Evolutionary conservation across 2,113 vertebrate genomes (phyloP).

Genomic region (Amphiprion percula): DNA sequence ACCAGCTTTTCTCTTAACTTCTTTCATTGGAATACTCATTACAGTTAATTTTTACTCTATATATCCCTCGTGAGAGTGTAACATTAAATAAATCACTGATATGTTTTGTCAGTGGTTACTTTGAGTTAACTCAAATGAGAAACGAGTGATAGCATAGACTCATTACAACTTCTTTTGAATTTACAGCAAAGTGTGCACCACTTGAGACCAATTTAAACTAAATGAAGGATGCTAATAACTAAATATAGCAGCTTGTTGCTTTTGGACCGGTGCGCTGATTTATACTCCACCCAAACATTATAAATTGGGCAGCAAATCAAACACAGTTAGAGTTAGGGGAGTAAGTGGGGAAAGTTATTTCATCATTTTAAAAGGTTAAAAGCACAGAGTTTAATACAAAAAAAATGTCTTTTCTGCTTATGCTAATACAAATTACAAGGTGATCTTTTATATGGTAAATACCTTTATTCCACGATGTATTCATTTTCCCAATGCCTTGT

Average conservation of each 20-base stretch:
- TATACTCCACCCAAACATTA: constrained; percentile 1
- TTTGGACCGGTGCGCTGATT: neutral
- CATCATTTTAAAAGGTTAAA: constrained; percentile 4
- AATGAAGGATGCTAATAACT: too few species aligned
- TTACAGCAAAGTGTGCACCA: neutral
- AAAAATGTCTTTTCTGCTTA: neutral
- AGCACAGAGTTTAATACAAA: neutral
- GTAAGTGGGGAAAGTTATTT: neutral
- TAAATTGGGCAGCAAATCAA: constrained; percentile 30
- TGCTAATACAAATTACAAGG: too few species aligned
- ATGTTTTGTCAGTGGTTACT: too few species aligned
- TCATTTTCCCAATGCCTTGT: neutral
- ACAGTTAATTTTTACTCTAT: too few species aligned
- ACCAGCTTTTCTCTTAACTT: too few species aligned
- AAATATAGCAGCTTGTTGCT: neutral
- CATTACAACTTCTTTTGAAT: too few species aligned
- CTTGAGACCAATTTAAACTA: neutral
- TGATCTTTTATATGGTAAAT: neutral
- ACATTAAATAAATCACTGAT: too few species aligned
- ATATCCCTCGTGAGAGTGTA: too few species aligned
- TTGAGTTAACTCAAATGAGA: too few species aligned
- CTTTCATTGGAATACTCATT: too few species aligned
- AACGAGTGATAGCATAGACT: too few species aligned
- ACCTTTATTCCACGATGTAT: neutral
- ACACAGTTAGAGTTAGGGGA: neutral